Conservation (phyloP, 1,140 invertebrate genomes). For the Drosophila tropicalis region DNA sequence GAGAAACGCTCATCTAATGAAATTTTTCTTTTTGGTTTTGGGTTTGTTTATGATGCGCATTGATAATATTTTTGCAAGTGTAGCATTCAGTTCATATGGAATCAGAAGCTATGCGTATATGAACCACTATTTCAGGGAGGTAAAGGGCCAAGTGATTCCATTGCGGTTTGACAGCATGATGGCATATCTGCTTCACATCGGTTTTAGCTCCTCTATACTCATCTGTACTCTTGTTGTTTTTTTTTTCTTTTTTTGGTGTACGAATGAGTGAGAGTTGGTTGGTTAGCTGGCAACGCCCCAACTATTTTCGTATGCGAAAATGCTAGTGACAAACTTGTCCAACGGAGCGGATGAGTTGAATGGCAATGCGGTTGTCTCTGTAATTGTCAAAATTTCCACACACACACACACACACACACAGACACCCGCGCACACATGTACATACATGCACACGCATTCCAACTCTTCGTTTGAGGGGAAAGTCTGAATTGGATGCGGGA, state of each 20-base stretch:
- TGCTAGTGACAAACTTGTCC: constrained; percentile 30
- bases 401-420: constrained; percentile 23
- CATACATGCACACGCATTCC: not conserved
- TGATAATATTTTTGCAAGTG: not conserved
- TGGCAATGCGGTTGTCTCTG: constrained; percentile 55
- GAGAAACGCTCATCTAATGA: too few species aligned
- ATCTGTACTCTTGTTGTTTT: not conserved
- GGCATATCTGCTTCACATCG: constrained; percentile 15
- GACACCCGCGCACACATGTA: not conserved
- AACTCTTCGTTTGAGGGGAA: constrained; percentile 3
- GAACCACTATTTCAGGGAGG: not conserved
- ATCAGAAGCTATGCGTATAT: constrained; percentile 1
- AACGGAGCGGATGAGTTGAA: constrained; percentile 16
- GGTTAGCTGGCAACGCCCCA: constrained; percentile 27
- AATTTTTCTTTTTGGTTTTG: too few species aligned
- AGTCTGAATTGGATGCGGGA: not conserved
- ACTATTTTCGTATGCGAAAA: constrained; percentile 30
- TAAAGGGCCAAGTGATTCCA: constrained; percentile 44
- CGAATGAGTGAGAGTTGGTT: not conserved
- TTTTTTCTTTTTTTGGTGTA: constrained; percentile 27
- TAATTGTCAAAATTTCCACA: constrained; percentile 62
- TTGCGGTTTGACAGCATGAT: constrained; percentile 59
- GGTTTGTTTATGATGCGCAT: too few species aligned
- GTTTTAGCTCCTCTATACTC: constrained; percentile 1
- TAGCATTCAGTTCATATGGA: constrained; percentile 3